These are phyloP conservation scores for Zoanthus solanderi DNA, from an alignment of 92 coral and sea anemone genomes.

Conservation along the genomic window DNA sequence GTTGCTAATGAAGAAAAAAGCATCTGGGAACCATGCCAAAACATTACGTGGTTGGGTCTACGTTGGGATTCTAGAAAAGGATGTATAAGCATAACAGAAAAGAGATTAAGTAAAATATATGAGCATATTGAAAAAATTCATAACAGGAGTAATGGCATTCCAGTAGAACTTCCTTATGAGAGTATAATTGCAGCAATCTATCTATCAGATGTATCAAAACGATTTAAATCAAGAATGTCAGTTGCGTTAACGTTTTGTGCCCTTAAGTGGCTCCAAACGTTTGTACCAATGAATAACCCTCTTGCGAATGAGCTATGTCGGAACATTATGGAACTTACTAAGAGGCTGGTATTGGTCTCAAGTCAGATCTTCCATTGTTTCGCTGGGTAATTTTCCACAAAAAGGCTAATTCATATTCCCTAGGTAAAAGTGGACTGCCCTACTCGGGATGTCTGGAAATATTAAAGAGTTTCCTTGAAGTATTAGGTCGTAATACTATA, in stretches of 20 bases:
- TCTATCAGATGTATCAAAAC: no score
- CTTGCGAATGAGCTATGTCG: no score
- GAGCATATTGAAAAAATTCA: neutral
- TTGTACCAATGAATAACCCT: no score
- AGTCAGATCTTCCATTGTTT: slow-evolving; percentile 1
- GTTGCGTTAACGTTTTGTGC: no score
- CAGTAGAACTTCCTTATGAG: no score
- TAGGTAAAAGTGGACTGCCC: neutral
- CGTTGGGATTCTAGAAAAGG: neutral
- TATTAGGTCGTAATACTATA: neutral
- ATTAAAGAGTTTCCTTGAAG: neutral
- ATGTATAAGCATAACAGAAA: neutral
- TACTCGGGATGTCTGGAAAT: neutral
- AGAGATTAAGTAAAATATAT: neutral
- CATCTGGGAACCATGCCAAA: neutral
- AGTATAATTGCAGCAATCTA: no score
- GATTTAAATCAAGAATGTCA: no score
- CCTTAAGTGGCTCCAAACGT: no score
- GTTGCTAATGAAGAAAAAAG: neutral
- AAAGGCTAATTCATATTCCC: neutral
- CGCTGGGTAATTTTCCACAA: neutral
- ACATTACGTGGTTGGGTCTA: neutral
- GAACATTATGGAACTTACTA: no score
- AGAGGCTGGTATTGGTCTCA: neutral
- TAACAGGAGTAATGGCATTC: no score